Evolutionary conservation across 2,113 vertebrate species (phyloP).

Genomic region (Callocephalon fimbriatum): DNA sequence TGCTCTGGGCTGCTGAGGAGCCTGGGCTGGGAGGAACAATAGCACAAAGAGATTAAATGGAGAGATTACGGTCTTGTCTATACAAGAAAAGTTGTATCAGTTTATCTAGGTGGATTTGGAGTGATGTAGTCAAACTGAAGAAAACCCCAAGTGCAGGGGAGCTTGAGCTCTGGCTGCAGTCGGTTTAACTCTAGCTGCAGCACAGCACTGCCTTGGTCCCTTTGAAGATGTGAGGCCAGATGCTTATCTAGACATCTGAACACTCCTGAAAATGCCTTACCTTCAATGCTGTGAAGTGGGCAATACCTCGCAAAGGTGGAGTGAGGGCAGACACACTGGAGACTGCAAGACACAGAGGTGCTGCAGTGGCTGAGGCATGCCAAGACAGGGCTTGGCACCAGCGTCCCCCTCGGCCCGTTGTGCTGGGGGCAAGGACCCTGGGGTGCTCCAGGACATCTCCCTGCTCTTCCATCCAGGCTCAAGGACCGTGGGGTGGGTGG

Average conservation of each 20-base stretch:
- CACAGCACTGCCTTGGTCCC: not conserved
- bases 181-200: not conserved
- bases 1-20: not conserved
- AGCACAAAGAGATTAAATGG: constrained; percentile 4
- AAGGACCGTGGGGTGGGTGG: not conserved
- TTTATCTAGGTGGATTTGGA: constrained; percentile 45
- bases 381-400: fast-evolving
- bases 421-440: not conserved
- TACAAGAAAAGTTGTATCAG: constrained; percentile 50
- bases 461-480: not conserved
- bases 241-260: not conserved
- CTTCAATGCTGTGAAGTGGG: not conserved
- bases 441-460: not conserved
- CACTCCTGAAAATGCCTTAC: not conserved
- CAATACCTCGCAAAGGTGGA: not conserved
- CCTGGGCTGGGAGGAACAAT: constrained; percentile 4
- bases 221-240: not conserved
- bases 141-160: not conserved
- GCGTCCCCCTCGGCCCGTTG: not conserved
- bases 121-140: constrained; percentile 22
- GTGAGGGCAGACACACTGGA: not conserved
- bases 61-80: constrained; percentile 63
- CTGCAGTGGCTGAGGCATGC: not conserved
- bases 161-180: not conserved
- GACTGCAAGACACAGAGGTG: fast-evolving